Base-by-base conservation (phyloP, 2,888 invertebrate species). In the Tipula confusa region DNA sequence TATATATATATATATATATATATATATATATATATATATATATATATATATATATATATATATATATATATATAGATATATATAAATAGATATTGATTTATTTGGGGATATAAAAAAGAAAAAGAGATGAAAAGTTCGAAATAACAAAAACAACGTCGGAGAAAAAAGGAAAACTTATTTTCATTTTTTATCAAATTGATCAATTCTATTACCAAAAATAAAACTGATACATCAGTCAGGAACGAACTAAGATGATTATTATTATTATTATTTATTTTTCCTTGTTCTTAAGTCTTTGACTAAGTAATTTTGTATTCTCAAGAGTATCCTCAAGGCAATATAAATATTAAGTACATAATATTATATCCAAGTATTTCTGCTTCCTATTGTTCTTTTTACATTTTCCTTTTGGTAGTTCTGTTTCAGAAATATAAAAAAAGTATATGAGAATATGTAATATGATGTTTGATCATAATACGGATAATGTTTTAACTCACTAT, bases 161-260 rank as follows among this genome's bases (percentile, higher is more conserved):
- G 18, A 64, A 4, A 24, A 64, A 64, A 64, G 24, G 18, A 7
- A 64, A 64, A 64, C 64, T 64, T 24, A 64, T 64, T 64, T 64
- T 64, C 64, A 64, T 64, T 64, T n/a, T n/a, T 64, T 64, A 64
- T 64, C 64, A 64, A 64, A 64, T 64, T 64, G 64, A 64, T 64
- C 64, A 64, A 64, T 64, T 64, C 18, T 64, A 64, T 64, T 64
- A 64, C 24, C 24, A 64, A 64, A 64, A 64, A 64, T 64, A 64
- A 64, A 64, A 64, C 18, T 64, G 64, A 18, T 64, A 64, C 64
- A 24, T 64, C 64, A 64, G 64, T 64, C 64, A 64, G 64, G 11
- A 64, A 9, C 33, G 33, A 33, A 64, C 64, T 64, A 64, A 24
- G 24, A 64, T 64, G 18, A 64, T 64, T 64, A 43, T 38, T 31